Conservation (phyloP, 2,888 invertebrate species). For the Dioctria linearis region DNA sequence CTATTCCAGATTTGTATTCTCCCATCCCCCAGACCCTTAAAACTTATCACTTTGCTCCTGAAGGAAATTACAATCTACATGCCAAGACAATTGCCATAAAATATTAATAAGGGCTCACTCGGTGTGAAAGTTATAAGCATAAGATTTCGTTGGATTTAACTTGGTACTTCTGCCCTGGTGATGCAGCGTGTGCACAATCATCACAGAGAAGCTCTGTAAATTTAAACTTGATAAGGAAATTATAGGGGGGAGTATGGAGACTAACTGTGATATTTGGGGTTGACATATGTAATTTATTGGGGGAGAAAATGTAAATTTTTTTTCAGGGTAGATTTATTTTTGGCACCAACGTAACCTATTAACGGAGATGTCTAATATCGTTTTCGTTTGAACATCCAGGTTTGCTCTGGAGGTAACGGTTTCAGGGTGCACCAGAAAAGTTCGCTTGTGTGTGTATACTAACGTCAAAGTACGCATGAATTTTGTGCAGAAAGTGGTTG, state of each 20-base stretch:
- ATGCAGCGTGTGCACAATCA: too few relatives aligned
- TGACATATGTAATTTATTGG: background rate
- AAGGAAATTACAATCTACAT: conserved; percentile 26
- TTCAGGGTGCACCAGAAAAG: too few relatives aligned
- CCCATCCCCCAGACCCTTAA: background rate
- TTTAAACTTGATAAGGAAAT: background rate
- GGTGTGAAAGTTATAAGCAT: background rate
- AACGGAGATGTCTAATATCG: too few relatives aligned
- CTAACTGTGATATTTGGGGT: background rate
- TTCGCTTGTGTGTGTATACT: too few relatives aligned
- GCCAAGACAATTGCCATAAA: conserved; percentile 25
- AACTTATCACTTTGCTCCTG: conserved; percentile 15
- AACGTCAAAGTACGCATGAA: too few relatives aligned
- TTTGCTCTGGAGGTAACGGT: too few relatives aligned
- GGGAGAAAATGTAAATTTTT: too few relatives aligned
- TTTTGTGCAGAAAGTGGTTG: too few relatives aligned
- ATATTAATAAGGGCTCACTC: conserved; percentile 28
- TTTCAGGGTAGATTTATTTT: too few relatives aligned
- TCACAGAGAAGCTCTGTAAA: background rate
- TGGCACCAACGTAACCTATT: too few relatives aligned
- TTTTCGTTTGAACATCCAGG: too few relatives aligned
- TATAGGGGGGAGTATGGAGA: background rate
- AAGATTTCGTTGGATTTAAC: background rate
- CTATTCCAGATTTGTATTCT: background rate
- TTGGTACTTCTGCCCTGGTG: too few relatives aligned